phyloP scores from a whole-genome alignment of 2,888 invertebrate species.

The Augiades crinisus region DNA sequence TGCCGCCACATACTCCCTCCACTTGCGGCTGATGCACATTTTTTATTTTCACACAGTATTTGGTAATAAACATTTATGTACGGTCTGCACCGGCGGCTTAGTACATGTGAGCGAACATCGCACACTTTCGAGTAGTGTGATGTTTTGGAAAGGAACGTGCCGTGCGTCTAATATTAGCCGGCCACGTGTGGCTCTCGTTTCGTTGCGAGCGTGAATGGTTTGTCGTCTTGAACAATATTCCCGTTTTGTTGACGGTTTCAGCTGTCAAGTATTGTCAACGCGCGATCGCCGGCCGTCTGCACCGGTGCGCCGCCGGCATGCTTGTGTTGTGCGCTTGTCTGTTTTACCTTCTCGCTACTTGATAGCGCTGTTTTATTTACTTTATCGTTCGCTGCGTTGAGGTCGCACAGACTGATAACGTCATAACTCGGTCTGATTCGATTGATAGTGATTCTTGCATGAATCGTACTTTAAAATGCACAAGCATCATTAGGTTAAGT shows the following conservation, averaged over 20 bases:
- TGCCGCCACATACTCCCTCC: conserved; percentile 75
- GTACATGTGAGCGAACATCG: conserved; percentile 52
- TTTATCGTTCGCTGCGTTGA: conserved; percentile 57
- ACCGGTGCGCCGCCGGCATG: conserved; percentile 47
- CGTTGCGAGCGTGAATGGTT: conserved; percentile 64
- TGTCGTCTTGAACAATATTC: conserved; percentile 43
- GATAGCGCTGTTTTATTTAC: conserved; percentile 49
- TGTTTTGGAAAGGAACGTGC: conserved; percentile 44
- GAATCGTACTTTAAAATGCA: too few relatives aligned
- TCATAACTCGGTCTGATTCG: conserved; percentile 37
- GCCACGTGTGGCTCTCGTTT: conserved; percentile 71
- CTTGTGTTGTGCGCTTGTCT: conserved; percentile 43
- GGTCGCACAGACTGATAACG: conserved; percentile 55
- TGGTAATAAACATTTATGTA: conserved; percentile 68
- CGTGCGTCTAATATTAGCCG: conserved; percentile 61
- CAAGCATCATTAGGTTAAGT: too few relatives aligned
- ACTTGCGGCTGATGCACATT: conserved; percentile 69
- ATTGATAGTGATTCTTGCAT: not conserved
- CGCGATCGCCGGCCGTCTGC: conserved; percentile 29
- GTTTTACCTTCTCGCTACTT: conserved; percentile 35
- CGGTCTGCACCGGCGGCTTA: conserved; percentile 42
- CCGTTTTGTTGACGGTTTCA: conserved; percentile 67
- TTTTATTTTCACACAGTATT: conserved; percentile 52
- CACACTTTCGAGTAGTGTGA: conserved; percentile 45
- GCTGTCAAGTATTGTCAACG: conserved; percentile 48